Evolutionary conservation across 2,113 vertebrate genomes (phyloP).

Genomic region (Xenopus tropicalis): DNA sequence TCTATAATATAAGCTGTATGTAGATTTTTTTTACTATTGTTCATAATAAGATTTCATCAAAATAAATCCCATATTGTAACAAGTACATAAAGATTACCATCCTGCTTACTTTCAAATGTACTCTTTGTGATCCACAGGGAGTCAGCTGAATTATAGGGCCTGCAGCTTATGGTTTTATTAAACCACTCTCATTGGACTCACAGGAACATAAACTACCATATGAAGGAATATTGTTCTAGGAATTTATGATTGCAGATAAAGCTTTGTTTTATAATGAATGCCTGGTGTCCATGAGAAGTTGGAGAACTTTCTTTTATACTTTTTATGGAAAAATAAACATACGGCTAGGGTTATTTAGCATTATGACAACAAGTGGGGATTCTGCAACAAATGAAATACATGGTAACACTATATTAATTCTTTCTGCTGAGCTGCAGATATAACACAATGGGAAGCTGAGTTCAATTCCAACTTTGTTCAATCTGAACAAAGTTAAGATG

Average conservation of each 20-base stretch:
- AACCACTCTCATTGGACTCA: no score
- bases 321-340: not conserved
- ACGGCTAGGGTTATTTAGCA: not conserved
- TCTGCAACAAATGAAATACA: not conserved
- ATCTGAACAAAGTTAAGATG: not conserved
- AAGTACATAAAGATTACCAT: no score
- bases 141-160: no score
- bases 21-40: no score
- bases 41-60: no score
- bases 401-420: not conserved
- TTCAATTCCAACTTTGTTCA: not conserved
- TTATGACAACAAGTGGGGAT: not conserved
- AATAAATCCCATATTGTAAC: no score
- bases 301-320: not conserved
- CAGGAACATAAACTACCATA: no score
- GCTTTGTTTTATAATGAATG: not conserved
- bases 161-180: no score
- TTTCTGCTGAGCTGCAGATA: not conserved
- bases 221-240: not conserved
- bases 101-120: no score
- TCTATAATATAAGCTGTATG: no score
- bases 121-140: no score
- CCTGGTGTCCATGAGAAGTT: not conserved
- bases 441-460: not conserved
- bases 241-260: not conserved